Conservation (phyloP, 2,113 vertebrate genomes). For the Amblyornis subalaris region DNA sequence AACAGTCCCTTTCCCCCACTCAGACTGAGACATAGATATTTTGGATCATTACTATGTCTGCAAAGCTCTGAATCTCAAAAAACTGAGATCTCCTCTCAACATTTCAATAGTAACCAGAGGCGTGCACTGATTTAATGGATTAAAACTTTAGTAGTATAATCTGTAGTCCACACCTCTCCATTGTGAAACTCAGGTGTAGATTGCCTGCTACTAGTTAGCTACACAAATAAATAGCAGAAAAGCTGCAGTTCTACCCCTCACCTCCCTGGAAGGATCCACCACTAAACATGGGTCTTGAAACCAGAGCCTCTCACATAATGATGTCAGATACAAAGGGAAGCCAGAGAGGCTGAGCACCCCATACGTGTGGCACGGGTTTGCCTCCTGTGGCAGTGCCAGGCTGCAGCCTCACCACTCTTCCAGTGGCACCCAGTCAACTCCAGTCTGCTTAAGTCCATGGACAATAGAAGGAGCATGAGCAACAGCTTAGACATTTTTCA, state of each 20-base stretch:
- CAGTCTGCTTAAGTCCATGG: not conserved
- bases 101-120: not conserved
- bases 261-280: not conserved
- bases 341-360: not conserved
- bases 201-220: not conserved
- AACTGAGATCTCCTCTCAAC: not conserved
- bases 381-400: rapidly evolving
- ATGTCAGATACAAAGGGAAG: not conserved
- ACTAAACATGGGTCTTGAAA: not conserved
- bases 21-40: not conserved
- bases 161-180: not conserved
- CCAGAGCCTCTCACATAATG: not conserved
- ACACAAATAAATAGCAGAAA: not conserved
- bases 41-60: not conserved
- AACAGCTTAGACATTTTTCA: not conserved
- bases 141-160: not conserved
- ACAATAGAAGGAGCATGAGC: not conserved
- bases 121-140: not conserved
- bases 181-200: not conserved
- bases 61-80: not conserved
- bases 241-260: not conserved
- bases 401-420: not conserved
- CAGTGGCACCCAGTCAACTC: not conserved
- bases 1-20: not conserved
- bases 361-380: rapidly evolving